Conservation (phyloP, 1,140 invertebrate species). For the Manduca sexta region DNA sequence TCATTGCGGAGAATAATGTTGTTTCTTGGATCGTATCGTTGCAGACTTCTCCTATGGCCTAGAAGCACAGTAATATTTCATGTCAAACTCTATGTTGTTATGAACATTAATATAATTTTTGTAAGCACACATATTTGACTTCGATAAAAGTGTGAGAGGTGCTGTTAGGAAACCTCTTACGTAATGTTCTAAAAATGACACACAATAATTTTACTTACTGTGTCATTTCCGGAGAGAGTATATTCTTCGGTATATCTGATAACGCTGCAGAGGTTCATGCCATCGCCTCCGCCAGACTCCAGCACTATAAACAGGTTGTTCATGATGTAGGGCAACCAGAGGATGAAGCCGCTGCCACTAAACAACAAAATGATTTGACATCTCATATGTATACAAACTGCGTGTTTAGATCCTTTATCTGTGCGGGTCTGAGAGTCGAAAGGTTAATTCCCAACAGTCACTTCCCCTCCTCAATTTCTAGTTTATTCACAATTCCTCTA, state of each 20-base stretch:
- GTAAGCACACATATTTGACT: not conserved
- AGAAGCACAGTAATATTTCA: constrained; percentile 11
- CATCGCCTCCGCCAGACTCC: constrained; percentile 39
- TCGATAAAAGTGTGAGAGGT: not conserved
- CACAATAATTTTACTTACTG: constrained; percentile 26
- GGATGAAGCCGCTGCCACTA: constrained; percentile 65
- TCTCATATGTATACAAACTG: not conserved
- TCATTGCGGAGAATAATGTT: constrained; percentile 56
- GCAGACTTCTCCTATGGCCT: constrained; percentile 41
- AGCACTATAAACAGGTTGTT: constrained; percentile 62
- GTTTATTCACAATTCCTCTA: too few relatives aligned
- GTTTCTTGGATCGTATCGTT: constrained; percentile 60
- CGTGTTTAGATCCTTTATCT: not conserved
- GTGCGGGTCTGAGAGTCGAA: not conserved
- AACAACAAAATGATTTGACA: constrained; percentile 7
- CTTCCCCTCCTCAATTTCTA: too few relatives aligned
- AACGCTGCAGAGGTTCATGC: constrained; percentile 61
- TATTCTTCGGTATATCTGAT: constrained; percentile 35
- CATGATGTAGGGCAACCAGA: constrained; percentile 67
- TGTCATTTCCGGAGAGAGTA: constrained; percentile 29
- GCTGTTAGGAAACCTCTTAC: not conserved
- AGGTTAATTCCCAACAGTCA: too few relatives aligned
- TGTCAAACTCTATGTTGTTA: too few relatives aligned
- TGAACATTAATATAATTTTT: too few relatives aligned
- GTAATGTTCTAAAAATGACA: not conserved